Conservation (phyloP, 2,888 invertebrate genomes). For the Ornithoptera alexandrae region DNA sequence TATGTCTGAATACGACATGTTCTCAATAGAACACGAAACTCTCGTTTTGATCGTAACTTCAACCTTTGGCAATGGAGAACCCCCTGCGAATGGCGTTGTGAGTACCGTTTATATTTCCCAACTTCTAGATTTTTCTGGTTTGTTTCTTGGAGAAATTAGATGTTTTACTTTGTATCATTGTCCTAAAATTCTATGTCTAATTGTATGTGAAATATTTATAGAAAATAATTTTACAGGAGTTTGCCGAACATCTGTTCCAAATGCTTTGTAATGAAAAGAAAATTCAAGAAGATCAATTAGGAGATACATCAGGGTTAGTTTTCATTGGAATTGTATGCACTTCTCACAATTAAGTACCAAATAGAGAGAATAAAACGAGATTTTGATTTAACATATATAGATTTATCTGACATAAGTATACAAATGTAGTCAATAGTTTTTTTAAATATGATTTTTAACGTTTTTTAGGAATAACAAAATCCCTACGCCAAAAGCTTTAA, state of each 20-base stretch:
- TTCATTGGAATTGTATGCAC: neutral
- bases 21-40: conserved; percentile 96
- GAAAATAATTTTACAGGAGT: conserved; percentile 49
- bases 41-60: conserved; percentile 94
- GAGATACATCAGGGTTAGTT: conserved; percentile 42
- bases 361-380: neutral
- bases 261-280: conserved; percentile 62
- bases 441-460: neutral
- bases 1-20: conserved; percentile 96
- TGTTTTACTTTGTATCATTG: neutral
- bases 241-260: conserved; percentile 64
- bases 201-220: neutral
- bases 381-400: too few relatives aligned
- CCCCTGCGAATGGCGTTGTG: conserved; percentile 97
- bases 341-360: neutral
- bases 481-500: conserved; percentile 91
- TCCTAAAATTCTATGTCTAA: neutral
- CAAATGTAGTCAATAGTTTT: neutral
- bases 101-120: conserved; percentile 42
- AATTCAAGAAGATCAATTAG: conserved; percentile 47
- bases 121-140: neutral
- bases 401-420: too few relatives aligned
- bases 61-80: conserved; percentile 98
- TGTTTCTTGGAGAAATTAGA: neutral
- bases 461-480: conserved; percentile 81